These are phyloP conservation scores for Aleiodes sp. DNA, from an alignment of 1,140 invertebrate species.

Conservation along the genomic window DNA sequence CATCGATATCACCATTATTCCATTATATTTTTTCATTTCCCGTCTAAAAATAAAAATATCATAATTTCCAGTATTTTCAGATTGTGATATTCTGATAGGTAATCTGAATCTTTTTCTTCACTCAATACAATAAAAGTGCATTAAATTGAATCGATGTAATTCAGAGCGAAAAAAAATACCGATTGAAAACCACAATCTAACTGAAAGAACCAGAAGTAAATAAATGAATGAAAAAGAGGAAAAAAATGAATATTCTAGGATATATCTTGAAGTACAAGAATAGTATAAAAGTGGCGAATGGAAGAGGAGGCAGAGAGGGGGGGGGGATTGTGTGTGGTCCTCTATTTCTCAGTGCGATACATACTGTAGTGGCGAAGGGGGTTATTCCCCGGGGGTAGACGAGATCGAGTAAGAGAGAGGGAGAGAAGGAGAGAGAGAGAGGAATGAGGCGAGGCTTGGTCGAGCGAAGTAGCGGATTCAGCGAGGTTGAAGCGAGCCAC, in stretches of 20 bases:
- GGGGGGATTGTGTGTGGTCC: constrained; percentile 19
- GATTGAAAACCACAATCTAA: too few species aligned
- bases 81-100: too few species aligned
- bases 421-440: constrained; percentile 46
- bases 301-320: neutral
- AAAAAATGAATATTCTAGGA: constrained; percentile 21
- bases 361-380: constrained; percentile 24
- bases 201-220: too few species aligned
- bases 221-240: neutral
- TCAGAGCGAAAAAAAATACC: neutral
- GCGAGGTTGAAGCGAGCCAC: constrained; percentile 14
- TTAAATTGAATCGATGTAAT: neutral
- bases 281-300: neutral
- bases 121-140: too few species aligned
- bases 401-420: constrained; percentile 50
- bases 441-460: constrained; percentile 36
- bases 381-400: constrained; percentile 50
- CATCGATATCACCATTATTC: too few species aligned
- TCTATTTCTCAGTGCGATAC: constrained; percentile 21
- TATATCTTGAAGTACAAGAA: neutral
- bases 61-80: too few species aligned
- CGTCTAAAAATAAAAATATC: too few species aligned
- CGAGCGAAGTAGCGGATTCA: constrained; percentile 41
- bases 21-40: too few species aligned
- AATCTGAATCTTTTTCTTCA: neutral